Percentiles rank a stretch among this genome's conserved stretches.
These are phyloP conservation scores for Trichosurus vulpecula DNA, from an alignment of 2,797 vertebrate genomes.

Conservation along the genomic window DNA sequence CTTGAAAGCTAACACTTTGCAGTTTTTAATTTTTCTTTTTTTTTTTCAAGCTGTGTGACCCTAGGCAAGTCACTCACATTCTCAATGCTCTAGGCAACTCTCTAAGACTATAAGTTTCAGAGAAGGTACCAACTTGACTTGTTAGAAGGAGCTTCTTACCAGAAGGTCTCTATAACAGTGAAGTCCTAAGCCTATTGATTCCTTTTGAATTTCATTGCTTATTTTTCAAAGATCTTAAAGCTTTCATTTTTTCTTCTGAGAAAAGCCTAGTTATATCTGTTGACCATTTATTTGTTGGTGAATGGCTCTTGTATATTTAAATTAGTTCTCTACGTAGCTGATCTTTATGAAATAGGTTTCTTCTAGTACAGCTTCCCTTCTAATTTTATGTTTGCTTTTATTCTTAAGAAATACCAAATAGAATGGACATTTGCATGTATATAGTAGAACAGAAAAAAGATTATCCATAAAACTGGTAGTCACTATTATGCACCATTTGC, in stretches of 20 bases:
- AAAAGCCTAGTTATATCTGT: not conserved
- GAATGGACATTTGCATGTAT: not conserved
- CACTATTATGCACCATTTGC: not conserved
- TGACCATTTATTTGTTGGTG: not conserved
- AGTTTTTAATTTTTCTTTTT: not conserved
- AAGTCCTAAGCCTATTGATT: not conserved
- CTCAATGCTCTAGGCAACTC: not conserved
- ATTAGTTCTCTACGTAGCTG: not conserved
- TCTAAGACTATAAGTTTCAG: not conserved
- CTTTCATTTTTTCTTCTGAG: not conserved
- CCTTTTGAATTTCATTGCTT: constrained; percentile 25
- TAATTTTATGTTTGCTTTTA: not conserved
- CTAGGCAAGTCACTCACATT: not conserved
- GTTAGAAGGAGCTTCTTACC: not conserved
- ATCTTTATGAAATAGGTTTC: not conserved
- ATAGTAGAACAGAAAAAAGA: not conserved
- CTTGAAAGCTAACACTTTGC: not conserved
- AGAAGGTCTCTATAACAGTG: not conserved
- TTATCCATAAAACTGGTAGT: not conserved
- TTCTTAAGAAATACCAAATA: not conserved
- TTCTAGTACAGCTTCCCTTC: not conserved
- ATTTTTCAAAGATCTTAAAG: not conserved
- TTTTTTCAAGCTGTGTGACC: not conserved
- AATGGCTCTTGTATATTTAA: not conserved
- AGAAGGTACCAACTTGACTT: not conserved